Evolutionary conservation across 2,113 vertebrate genomes (phyloP).

Genomic region (Haplotaxodon microlepis): DNA sequence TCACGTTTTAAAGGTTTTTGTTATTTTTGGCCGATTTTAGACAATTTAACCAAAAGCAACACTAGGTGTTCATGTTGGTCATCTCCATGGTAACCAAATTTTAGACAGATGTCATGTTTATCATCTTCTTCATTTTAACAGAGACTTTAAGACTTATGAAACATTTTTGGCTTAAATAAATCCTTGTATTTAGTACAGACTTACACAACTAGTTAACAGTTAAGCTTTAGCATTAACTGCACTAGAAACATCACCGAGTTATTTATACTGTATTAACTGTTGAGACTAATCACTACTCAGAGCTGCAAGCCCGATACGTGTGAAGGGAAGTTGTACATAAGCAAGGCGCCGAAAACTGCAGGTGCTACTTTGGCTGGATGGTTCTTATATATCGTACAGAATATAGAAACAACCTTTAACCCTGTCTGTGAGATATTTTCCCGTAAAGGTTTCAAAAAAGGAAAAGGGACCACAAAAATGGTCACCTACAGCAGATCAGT

Average conservation of each 20-base stretch:
- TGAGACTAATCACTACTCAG: background rate
- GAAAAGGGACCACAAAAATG: background rate
- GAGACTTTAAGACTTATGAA: background rate
- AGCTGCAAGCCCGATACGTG: background rate
- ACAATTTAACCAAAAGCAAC: background rate
- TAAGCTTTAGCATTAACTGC: background rate
- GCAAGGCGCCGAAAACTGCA: background rate
- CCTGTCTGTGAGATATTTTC: background rate
- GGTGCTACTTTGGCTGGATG: background rate
- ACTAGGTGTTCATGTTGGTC: fast-evolving
- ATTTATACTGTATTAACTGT: background rate
- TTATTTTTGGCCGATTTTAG: background rate
- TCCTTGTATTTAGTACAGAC: background rate
- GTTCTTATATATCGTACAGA: fast-evolving
- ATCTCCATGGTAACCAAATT: background rate
- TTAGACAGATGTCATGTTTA: background rate
- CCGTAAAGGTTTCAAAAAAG: fast-evolving
- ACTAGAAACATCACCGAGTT: background rate
- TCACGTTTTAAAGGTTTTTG: background rate
- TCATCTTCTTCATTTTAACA: background rate
- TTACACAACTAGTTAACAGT: background rate
- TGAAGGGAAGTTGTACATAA: background rate
- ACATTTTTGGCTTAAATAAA: background rate
- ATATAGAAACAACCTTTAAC: background rate
- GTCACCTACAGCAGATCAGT: background rate